A percentile compares a stretch with the other conserved stretches of the same genome.
Evolutionary conservation across 1,140 invertebrate genomes (phyloP).

Genomic region (Himalopsyche phryganea): DNA sequence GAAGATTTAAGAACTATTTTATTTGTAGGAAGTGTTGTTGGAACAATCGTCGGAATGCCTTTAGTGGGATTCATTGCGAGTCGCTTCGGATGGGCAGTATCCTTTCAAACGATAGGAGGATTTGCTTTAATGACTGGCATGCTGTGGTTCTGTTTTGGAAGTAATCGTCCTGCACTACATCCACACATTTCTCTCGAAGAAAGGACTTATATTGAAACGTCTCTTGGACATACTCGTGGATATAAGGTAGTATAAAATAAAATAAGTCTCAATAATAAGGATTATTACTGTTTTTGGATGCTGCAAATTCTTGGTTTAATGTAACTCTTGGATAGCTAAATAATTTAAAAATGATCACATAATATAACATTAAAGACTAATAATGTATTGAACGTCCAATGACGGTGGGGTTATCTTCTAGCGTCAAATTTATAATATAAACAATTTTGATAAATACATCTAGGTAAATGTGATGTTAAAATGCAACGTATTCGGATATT

Average conservation of each 20-base stretch:
- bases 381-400: too few relatives aligned
- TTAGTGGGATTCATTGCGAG: slow-evolving; percentile 16
- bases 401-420: too few relatives aligned
- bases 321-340: background rate
- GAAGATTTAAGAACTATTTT: too few relatives aligned
- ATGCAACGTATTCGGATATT: too few relatives aligned
- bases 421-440: too few relatives aligned
- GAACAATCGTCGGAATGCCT: slow-evolving; percentile 27
- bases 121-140: slow-evolving; percentile 37
- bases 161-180: slow-evolving; percentile 43
- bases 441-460: too few relatives aligned
- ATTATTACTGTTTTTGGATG: background rate
- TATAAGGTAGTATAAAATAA: slow-evolving; percentile 23
- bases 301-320: background rate
- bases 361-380: background rate
- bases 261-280: background rate
- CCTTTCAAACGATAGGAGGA: slow-evolving; percentile 46
- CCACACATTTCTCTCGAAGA: slow-evolving; percentile 41
- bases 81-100: slow-evolving; percentile 33
- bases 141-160: slow-evolving; percentile 37
- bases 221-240: slow-evolving; percentile 37
- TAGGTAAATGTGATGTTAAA: too few relatives aligned
- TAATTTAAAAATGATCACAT: background rate
- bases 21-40: slow-evolving; percentile 27
- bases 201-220: slow-evolving; percentile 43